phyloP scores from a whole-genome alignment of 1,140 invertebrate species.

The Drosophila melanogaster region Release_6_plus_ISO1_MT NT_037436.4:12464001-12464500 shows the following conservation, averaged over 20 bases:
- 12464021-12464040: conserved; percentile 85
- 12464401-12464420: conserved; percentile 96
- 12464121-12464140: background rate
- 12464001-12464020: conserved; percentile 73
- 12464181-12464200: too few relatives aligned
- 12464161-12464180: background rate
- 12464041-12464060: conserved; percentile 96
- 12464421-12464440: conserved; percentile 96
- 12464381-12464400: conserved; percentile 98
- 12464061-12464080: conserved; percentile 97
- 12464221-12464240: too few relatives aligned
- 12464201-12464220: too few relatives aligned
- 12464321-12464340: conserved; percentile 97
- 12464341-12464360: conserved; percentile 95
- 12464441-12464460: conserved; percentile 96
- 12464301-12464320: conserved; percentile 91
- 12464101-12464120: conserved; percentile 87
- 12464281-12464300: too few relatives aligned
- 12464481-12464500: conserved; percentile 86
- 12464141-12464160: too few relatives aligned
- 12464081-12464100: conserved; percentile 99
- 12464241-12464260: too few relatives aligned
- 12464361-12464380: conserved; percentile 97
- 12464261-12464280: background rate
- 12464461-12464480: conserved; percentile 91